Evolutionary conservation across 2,113 vertebrate species (phyloP).

Genomic region (Campylorhamphus procurvoides): DNA sequence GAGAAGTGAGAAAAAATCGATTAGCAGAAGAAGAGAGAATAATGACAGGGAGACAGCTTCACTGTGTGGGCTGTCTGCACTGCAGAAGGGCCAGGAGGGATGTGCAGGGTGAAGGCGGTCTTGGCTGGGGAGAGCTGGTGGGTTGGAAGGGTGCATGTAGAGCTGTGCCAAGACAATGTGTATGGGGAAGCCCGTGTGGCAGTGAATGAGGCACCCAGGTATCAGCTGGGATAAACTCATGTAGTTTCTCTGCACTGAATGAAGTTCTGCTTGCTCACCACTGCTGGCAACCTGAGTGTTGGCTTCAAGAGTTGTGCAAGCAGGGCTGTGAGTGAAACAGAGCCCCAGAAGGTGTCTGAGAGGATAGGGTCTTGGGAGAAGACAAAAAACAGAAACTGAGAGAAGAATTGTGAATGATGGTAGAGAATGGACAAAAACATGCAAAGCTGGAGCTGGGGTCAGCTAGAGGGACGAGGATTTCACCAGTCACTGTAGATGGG

Average conservation of each 20-base stretch:
- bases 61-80: neutral
- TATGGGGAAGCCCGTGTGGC: fast-evolving
- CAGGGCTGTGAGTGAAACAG: neutral
- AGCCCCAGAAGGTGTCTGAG: neutral
- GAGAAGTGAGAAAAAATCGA: neutral
- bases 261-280: neutral
- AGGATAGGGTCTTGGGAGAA: neutral
- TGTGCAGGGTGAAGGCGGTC: neutral
- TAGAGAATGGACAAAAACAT: neutral
- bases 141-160: neutral
- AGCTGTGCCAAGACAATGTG: neutral
- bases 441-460: neutral
- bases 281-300: neutral
- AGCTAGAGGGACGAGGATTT: neutral
- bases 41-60: fast-evolving
- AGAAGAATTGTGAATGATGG: neutral
- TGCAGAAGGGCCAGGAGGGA: neutral
- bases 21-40: neutral
- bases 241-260: neutral
- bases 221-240: neutral
- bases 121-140: neutral
- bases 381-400: neutral
- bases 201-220: fast-evolving
- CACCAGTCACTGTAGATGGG: neutral
- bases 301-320: neutral